Conservation (phyloP, 2,797 vertebrate species). For the Siniperca scherzeri region DNA sequence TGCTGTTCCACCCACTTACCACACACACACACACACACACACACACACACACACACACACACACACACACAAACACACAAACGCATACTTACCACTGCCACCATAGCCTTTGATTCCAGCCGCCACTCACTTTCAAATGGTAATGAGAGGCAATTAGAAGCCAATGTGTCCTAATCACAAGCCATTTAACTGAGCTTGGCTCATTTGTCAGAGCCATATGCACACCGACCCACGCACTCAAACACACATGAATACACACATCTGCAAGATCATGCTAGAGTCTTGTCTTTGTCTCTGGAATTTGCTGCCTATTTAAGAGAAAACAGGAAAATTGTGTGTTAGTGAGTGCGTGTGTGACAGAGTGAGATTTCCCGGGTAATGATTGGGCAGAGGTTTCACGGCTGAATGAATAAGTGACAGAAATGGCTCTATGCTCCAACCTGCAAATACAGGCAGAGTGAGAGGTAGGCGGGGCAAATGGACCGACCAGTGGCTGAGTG, state of each 20-base stretch:
- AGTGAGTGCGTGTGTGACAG: not conserved
- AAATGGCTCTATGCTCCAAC: slow-evolving; percentile 51
- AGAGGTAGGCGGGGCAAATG: slow-evolving; percentile 41
- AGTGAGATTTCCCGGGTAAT: slow-evolving; percentile 61
- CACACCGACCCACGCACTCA: slow-evolving; percentile 51
- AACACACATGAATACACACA: slow-evolving; percentile 64
- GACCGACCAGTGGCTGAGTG: slow-evolving; percentile 38
- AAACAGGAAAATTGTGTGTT: slow-evolving; percentile 28
- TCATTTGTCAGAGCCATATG: slow-evolving; percentile 79
- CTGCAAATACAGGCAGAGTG: slow-evolving; percentile 39
- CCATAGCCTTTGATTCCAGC: slow-evolving; percentile 78
- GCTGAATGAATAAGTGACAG: slow-evolving; percentile 59
- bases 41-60: slow-evolving; percentile 3
- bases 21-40: slow-evolving; percentile 10
- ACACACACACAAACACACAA: slow-evolving; percentile 20
- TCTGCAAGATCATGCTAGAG: slow-evolving; percentile 52
- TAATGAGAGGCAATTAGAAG: slow-evolving; percentile 87
- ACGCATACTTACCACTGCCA: slow-evolving; percentile 52
- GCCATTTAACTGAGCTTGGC: slow-evolving; percentile 80
- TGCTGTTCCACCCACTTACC: slow-evolving; percentile 34
- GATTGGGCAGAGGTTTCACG: slow-evolving; percentile 59
- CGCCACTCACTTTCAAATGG: slow-evolving; percentile 84
- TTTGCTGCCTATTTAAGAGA: slow-evolving; percentile 21
- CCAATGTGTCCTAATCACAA: slow-evolving; percentile 85
- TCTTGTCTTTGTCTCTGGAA: slow-evolving; percentile 53